Evolutionary conservation across 2,888 invertebrate species (phyloP).

Genomic region (Augiades crinisus): DNA sequence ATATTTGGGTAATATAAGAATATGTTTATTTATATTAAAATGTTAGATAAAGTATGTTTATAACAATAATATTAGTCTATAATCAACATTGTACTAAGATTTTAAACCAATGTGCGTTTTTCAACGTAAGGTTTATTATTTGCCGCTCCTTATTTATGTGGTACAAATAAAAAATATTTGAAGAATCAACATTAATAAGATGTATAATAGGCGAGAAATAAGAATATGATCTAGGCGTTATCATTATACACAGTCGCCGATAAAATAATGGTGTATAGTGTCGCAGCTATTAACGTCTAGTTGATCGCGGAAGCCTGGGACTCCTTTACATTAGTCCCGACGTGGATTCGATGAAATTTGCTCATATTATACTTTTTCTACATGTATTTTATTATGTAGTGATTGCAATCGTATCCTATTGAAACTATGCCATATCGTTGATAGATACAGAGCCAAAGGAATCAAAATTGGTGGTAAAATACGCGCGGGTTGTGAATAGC

Average conservation of each 20-base stretch:
- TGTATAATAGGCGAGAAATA: neutral
- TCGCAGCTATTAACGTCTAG: neutral
- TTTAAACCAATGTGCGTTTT: neutral
- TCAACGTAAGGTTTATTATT: neutral
- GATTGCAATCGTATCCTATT: constrained; percentile 19
- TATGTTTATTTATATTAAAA: neutral
- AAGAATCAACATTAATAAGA: neutral
- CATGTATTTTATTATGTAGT: constrained; percentile 14
- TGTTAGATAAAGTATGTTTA: neutral
- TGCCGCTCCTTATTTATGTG: neutral
- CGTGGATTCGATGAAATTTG: constrained; percentile 16
- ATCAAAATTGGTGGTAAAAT: constrained; percentile 54
- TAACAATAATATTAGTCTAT: neutral
- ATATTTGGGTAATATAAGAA: neutral
- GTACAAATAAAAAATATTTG: neutral
- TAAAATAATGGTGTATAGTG: neutral
- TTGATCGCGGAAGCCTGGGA: neutral
- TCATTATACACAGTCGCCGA: neutral
- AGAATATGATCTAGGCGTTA: neutral
- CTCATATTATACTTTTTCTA: constrained; percentile 14
- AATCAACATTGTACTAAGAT: neutral
- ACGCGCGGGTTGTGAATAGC: constrained; percentile 65
- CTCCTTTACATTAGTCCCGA: neutral
- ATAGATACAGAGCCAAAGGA: constrained; percentile 59
- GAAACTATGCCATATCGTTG: constrained; percentile 36